Conservation (phyloP, 2,888 invertebrate genomes). For the Coecobrya sp. region DNA sequence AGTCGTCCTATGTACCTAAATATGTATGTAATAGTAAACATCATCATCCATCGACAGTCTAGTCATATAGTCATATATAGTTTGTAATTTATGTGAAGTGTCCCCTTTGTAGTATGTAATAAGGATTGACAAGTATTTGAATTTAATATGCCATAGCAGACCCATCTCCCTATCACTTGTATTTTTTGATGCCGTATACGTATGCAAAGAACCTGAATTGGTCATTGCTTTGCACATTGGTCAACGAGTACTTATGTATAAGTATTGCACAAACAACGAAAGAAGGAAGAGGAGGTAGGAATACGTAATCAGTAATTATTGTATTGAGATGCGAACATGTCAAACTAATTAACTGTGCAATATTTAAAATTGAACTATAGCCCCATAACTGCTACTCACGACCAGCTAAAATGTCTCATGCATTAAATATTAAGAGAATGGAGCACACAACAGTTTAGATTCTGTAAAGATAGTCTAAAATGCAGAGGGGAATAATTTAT, state of each 20-base stretch:
- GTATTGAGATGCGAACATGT: constrained; percentile 68
- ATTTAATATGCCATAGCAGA: constrained; percentile 40
- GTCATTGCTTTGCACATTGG: not conserved
- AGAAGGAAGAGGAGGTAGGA: constrained; percentile 49
- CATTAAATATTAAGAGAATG: not conserved
- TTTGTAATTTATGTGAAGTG: constrained; percentile 24
- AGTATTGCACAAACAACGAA: constrained; percentile 64
- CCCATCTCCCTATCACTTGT: constrained; percentile 11
- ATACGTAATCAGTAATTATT: not conserved
- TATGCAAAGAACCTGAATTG: constrained; percentile 40
- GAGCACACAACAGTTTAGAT: not conserved
- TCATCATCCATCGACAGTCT: constrained; percentile 42
- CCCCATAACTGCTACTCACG: not conserved
- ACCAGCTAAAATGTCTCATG: too few relatives aligned
- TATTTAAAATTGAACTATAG: constrained; percentile 9
- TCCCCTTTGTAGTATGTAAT: constrained; percentile 42
- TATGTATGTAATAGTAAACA: constrained; percentile 19
- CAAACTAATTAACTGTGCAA: constrained; percentile 69
- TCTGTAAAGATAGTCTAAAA: constrained; percentile 12
- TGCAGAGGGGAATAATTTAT: constrained; percentile 17
- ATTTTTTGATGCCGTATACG: not conserved
- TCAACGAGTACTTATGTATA: constrained; percentile 2
- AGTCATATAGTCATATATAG: constrained; percentile 32
- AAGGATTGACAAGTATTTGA: constrained; percentile 42
- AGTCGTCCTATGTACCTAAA: too few relatives aligned